Percentiles rank a stretch among this genome's conserved stretches.
phyloP scores from a whole-genome alignment of 2,113 vertebrate genomes.

The Puntigrus tetrazona region DNA sequence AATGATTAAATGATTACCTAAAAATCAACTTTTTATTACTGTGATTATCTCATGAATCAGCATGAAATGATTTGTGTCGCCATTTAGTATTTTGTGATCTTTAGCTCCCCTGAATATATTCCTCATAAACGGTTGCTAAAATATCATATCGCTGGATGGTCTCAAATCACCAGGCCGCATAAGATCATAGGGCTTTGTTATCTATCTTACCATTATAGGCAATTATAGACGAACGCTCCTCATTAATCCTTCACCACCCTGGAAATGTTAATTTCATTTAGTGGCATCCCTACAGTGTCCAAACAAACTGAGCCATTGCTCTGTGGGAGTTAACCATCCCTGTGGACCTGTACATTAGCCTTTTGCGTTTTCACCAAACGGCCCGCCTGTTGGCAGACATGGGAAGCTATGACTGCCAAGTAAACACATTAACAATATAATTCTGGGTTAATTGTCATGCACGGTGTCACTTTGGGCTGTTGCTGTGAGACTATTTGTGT shows the following conservation, averaged over 20 bases:
- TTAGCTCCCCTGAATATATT: background rate
- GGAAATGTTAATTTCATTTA: constrained; percentile 42
- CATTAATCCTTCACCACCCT: constrained; percentile 55
- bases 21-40: background rate
- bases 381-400: constrained; percentile 51
- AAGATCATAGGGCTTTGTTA: constrained; percentile 43
- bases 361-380: constrained; percentile 55
- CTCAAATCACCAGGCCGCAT: background rate
- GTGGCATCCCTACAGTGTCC: constrained; percentile 37
- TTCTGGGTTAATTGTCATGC: constrained; percentile 52
- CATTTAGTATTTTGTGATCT: background rate
- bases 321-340: constrained; percentile 43
- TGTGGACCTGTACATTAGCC: constrained; percentile 56
- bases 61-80: background rate
- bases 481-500: constrained; percentile 39
- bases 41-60: background rate
- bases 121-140: background rate
- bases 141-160: constrained; percentile 10
- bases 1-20: background rate
- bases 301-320: constrained; percentile 44
- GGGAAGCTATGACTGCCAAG: constrained; percentile 53
- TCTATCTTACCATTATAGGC: constrained; percentile 59
- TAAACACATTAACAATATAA: constrained; percentile 61
- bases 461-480: constrained; percentile 47
- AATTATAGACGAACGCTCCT: constrained; percentile 53